Conservation (phyloP, 2,113 vertebrate species). For the Phoenicopterus ruber region DNA sequence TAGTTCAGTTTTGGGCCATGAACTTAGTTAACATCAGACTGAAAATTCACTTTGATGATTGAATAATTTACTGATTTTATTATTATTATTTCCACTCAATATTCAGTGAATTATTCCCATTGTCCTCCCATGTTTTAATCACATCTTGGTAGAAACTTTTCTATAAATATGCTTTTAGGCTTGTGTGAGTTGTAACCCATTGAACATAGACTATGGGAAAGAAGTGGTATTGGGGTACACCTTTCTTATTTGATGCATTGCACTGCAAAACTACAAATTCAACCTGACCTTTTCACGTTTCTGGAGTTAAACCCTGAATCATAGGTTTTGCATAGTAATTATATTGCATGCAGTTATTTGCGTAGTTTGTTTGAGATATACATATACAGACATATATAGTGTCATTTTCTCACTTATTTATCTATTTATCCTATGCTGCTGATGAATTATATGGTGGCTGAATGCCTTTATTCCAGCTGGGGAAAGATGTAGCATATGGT, state of each 20-base stretch:
- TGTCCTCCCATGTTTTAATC: neutral
- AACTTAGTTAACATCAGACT: neutral
- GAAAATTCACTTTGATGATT: neutral
- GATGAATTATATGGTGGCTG: neutral
- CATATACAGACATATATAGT: neutral
- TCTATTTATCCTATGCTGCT: slow-evolving; percentile 4
- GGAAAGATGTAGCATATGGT: slow-evolving; percentile 66
- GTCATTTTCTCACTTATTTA: slow-evolving; percentile 16
- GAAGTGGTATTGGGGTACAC: neutral
- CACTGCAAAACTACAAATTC: neutral
- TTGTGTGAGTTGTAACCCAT: neutral
- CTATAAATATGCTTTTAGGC: neutral
- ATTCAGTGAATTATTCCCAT: neutral
- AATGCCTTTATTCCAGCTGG: slow-evolving; percentile 47
- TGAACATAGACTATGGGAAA: neutral
- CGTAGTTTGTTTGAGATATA: neutral
- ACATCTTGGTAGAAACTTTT: neutral
- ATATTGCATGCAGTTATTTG: neutral
- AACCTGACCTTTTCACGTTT: neutral
- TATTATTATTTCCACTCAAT: neutral
- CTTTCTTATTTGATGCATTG: neutral
- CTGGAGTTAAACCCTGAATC: neutral
- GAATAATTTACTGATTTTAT: neutral
- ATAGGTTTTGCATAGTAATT: neutral
- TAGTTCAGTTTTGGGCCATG: neutral